Evolutionary conservation across 1,140 invertebrate species (phyloP), one percentile per base, ranked within the genome.

Genomic region (Acromyrmex charruanus): DNA sequence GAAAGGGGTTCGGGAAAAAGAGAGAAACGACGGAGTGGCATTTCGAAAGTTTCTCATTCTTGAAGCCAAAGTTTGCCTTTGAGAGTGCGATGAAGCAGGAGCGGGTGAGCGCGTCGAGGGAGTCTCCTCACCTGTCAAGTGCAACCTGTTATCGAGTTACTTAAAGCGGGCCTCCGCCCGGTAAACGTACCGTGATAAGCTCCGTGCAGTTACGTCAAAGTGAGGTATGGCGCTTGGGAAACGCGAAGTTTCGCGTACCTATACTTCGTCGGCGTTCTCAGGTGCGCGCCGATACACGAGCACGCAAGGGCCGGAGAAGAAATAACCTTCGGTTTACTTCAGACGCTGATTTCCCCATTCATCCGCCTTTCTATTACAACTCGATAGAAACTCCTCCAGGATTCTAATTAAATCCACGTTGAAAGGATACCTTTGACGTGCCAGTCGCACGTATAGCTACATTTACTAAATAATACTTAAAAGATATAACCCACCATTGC

Each of bases 61-160:
- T 92, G 87, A 66, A 68, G 88, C 63, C 75, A 58, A 77, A 87
- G 81, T 88, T 91, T 85, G 80, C 61, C 66, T 89, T 91, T 86
- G 75, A 82, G 35, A 25, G 14, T 59, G 31, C 28, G 63, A 31
- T 59, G 65, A 79, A 85, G 85, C 69, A 44, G 51, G 77, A 53
- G 55, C 16, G n/a, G 21, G 59, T 53, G 77, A 81, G 21, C 44
- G n/a, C 35, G 77, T 63, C 63, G 68, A 68, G 68, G 55, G 72
- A 88, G 75, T 89, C 87, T 91, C 86, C 90, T 92, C 88, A 86
- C 84, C 91, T 87, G 91, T 92, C 91, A 92, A 91, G 89, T 91
- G 87, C 89, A 91, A 90, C 81, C 91, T 88, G 89, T 90, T 91
- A 92, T 92, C 91, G 85, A 92, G 89, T 92, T 92, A 91, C 90